Percentiles rank a stretch among this genome's conserved stretches.
Evolutionary conservation across 2,888 invertebrate species (phyloP).

Genomic region (Pilophorus perplexus): DNA sequence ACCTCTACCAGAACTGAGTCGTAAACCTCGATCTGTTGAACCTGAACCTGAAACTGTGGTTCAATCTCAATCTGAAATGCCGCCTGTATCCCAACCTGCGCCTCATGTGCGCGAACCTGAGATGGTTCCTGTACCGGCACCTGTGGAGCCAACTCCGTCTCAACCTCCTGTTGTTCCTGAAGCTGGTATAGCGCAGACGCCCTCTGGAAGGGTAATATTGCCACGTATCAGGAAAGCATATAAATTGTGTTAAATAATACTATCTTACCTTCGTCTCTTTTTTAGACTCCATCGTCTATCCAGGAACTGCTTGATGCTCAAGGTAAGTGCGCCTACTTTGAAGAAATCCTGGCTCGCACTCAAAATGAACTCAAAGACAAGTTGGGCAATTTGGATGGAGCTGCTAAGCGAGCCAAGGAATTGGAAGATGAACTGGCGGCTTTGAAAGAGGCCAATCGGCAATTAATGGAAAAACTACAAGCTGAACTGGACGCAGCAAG

Average conservation of each 20-base stretch:
- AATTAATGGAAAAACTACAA: neutral
- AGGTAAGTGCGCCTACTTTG: slow-evolving; percentile 41
- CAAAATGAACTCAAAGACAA: slow-evolving; percentile 17
- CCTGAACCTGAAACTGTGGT: neutral
- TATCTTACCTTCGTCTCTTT: neutral
- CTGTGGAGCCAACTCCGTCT: neutral
- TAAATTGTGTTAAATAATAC: neutral
- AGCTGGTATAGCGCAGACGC: too few relatives aligned
- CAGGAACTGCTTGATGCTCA: slow-evolving; percentile 36
- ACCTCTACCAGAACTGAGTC: neutral
- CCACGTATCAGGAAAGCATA: neutral
- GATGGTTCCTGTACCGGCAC: too few relatives aligned
- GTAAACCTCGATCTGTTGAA: neutral
- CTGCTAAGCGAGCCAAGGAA: neutral
- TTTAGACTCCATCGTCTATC: neutral
- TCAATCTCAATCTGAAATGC: neutral
- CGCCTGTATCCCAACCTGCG: neutral
- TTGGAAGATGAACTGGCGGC: slow-evolving; percentile 7
- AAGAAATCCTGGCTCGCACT: slow-evolving; percentile 35
- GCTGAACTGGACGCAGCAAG: slow-evolving; percentile 25
- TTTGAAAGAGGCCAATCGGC: neutral
- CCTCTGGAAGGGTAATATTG: too few relatives aligned
- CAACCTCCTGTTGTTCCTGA: neutral
- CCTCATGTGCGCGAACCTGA: neutral
- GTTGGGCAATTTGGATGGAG: neutral